Evolutionary conservation across 2,888 invertebrate species (phyloP), one percentile per base, ranked within the genome.

Genomic region (Alviniconcha strummeri): DNA sequence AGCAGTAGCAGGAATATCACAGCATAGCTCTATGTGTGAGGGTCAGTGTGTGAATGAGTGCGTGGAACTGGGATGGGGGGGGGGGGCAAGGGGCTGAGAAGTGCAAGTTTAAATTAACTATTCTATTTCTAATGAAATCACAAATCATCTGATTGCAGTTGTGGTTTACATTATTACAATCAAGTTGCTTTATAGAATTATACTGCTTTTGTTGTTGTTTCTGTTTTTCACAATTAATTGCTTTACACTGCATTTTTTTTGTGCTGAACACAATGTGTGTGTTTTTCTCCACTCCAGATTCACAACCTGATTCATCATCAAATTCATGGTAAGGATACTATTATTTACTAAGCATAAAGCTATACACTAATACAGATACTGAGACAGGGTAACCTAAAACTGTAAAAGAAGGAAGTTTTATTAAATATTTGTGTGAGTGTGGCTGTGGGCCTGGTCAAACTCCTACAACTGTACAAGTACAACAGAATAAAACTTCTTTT

Each of bases 281-380:
- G 19, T 17, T 57, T 4, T 57, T 77, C 57, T 5, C 19, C 17
- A 13, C 4, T 75, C 15, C 57, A 57, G 57, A 57, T 19, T 77
- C 76, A 57, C 56, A 77, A 15, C 9, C 57, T 57, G 57, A 77
- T 77, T n/a, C 57, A 57, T 5, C 76, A 57, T 19, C 76, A 77
- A 57, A 36, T 36, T 36, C 36, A 36, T 36, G 56, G 76, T 75
- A 75, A 75, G 75, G 17, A 75, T 13, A 54, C 17, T 13, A 5
- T 19, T 8, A 72, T 36, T 36, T 52, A 74, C 11, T 6, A 74
- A 13, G 36, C 36, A 36, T 36, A 36, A 36, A 36, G 36, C 36
- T 36, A 36, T 36, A 36, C 36, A 36, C 36, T 36, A 36, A 36
- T 36, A 36, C 36, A 36, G 36, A 36, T 36, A 36, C 36, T 36